A percentile compares a stretch with the other conserved stretches of the same genome.
These are phyloP conservation scores for Osmerus eperlanus DNA, from an alignment of 2,113 vertebrate species.

Conservation along the genomic window DNA sequence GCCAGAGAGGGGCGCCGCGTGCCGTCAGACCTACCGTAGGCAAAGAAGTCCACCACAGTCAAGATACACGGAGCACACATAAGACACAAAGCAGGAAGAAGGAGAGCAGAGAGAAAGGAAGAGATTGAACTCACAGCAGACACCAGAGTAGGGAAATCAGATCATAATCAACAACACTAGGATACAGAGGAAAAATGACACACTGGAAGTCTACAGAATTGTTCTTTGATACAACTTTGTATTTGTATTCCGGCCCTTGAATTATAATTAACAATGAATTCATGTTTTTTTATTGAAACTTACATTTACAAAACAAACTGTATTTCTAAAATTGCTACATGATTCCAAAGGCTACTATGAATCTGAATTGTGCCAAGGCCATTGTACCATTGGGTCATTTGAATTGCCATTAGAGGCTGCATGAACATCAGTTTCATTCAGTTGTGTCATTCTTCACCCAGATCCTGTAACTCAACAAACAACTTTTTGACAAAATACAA, in stretches of 20 bases:
- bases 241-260: constrained; percentile 11
- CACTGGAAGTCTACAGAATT: constrained; percentile 39
- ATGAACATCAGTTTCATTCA: not conserved
- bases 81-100: constrained; percentile 78
- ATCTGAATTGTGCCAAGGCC: not conserved
- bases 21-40: constrained; percentile 78
- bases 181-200: constrained; percentile 66
- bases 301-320: not conserved
- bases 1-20: constrained; percentile 72
- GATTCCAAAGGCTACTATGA: not conserved
- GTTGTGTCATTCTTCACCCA: constrained; percentile 66
- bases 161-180: constrained; percentile 67
- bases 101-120: constrained; percentile 79
- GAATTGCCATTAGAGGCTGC: not conserved
- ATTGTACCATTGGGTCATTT: not conserved
- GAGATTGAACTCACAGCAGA: constrained; percentile 78
- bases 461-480: constrained; percentile 61
- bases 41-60: constrained; percentile 76
- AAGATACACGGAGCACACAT: constrained; percentile 79
- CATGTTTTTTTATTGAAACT: constrained; percentile 19
- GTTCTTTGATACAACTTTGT: constrained; percentile 28
- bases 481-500: constrained; percentile 54
- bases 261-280: not conserved
- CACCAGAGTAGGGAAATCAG: constrained; percentile 71
- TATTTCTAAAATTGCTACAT: constrained; percentile 30